Evolutionary conservation across 37 sponge, comb jelly and placozoan genomes (phyloP).

Genomic region (Aphrocallistes beatrix): DNA sequence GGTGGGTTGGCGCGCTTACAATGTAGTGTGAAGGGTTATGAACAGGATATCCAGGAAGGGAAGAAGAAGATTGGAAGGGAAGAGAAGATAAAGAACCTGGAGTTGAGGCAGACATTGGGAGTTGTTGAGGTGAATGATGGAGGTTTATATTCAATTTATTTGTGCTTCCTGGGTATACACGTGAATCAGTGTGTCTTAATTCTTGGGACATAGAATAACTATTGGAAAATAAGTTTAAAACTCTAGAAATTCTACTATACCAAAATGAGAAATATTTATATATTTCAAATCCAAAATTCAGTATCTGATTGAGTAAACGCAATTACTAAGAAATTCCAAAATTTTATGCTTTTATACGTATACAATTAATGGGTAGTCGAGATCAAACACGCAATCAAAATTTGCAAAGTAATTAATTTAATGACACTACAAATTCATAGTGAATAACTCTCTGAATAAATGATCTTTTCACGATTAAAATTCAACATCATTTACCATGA

Average conservation of each 20-base stretch:
- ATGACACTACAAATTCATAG: too few relatives aligned
- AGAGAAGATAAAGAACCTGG: neutral
- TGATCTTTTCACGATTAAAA: too few relatives aligned
- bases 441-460: too few relatives aligned
- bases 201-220: neutral
- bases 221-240: neutral
- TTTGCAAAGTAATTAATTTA: too few relatives aligned
- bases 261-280: too few relatives aligned
- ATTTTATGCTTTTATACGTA: too few relatives aligned
- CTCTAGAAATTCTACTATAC: too few relatives aligned
- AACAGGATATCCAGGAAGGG: neutral
- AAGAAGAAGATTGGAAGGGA: neutral
- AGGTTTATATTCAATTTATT: neutral
- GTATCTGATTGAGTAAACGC: too few relatives aligned
- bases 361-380: too few relatives aligned
- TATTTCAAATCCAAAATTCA: too few relatives aligned
- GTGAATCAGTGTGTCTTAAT: neutral
- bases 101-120: neutral
- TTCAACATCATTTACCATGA: constrained; percentile 10
- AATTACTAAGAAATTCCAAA: too few relatives aligned
- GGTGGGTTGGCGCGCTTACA: constrained; percentile 1
- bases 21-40: neutral
- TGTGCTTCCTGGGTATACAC: neutral
- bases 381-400: too few relatives aligned
- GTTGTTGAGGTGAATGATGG: neutral